Conservation (phyloP, 2,797 vertebrate genomes). For the Microhierax caerulescens region DNA sequence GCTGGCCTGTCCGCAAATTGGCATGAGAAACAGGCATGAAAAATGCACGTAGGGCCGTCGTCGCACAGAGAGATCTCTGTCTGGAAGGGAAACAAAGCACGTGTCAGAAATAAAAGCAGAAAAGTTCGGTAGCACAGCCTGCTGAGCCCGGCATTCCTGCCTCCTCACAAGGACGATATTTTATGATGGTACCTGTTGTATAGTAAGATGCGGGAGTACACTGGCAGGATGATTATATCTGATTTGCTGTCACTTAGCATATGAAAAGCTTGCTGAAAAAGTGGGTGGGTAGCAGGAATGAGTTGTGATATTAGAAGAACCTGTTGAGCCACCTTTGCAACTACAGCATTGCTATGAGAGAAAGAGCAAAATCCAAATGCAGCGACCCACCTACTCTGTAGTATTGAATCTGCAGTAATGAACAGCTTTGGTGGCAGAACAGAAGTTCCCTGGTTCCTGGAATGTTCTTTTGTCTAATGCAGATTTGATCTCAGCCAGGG, state of each 20-base stretch:
- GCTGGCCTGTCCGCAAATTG: not conserved
- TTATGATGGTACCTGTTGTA: not conserved
- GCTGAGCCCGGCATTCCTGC: not conserved
- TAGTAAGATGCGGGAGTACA: not conserved
- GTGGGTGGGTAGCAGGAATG: not conserved
- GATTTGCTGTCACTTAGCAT: conserved; percentile 22
- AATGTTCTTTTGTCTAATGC: not conserved
- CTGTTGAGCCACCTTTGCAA: conserved; percentile 23
- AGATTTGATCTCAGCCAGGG: not conserved
- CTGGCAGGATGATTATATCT: not conserved
- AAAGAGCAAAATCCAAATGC: not conserved
- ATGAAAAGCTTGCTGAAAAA: conserved; percentile 53
- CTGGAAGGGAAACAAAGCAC: not conserved
- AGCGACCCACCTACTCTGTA: not conserved
- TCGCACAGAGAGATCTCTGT: not conserved
- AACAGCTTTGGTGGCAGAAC: not conserved
- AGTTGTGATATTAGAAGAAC: conserved; percentile 25
- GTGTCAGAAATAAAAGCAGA: not conserved
- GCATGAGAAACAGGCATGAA: not conserved
- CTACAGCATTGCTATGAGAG: not conserved
- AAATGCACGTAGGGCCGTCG: not conserved
- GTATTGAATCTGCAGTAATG: not conserved
- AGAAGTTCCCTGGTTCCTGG: not conserved
- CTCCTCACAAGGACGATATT: not conserved
- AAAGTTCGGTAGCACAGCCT: not conserved